These are phyloP conservation scores for Archivesica marissinica DNA, from an alignment of 1,140 invertebrate genomes.

Conservation along the genomic window DNA sequence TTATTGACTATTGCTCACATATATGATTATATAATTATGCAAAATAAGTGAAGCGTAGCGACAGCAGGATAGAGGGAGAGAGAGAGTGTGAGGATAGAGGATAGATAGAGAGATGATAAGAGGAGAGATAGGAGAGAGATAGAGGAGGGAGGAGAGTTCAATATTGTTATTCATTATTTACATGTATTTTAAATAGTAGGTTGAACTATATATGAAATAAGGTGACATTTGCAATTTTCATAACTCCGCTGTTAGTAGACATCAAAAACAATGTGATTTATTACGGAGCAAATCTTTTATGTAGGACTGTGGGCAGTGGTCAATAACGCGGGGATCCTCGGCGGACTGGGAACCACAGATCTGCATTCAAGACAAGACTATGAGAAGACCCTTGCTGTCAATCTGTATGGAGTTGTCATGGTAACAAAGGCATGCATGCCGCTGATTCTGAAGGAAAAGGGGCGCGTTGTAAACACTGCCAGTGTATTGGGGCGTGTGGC, in stretches of 20 bases:
- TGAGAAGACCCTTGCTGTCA: conserved; percentile 49
- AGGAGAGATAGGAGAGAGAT: background rate
- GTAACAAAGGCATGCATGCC: conserved; percentile 65
- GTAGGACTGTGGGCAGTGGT: conserved; percentile 71
- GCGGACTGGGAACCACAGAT: conserved; percentile 45
- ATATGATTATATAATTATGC: background rate
- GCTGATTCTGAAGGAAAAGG: conserved; percentile 61
- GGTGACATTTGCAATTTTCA: too few relatives aligned
- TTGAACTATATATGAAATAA: too few relatives aligned
- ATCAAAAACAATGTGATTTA: background rate
- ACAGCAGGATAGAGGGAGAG: too few relatives aligned
- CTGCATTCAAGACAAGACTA: conserved; percentile 65
- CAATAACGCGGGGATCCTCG: conserved; percentile 71
- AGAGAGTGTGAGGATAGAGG: too few relatives aligned
- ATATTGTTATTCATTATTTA: too few relatives aligned
- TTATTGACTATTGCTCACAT: background rate
- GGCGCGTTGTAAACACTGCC: conserved; percentile 68
- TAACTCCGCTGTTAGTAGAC: background rate
- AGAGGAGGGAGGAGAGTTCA: background rate
- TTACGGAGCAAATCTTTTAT: background rate
- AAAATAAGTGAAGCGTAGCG: too few relatives aligned
- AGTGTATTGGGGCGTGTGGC: conserved; percentile 63
- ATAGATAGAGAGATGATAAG: too few relatives aligned
- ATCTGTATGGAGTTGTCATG: conserved; percentile 65
- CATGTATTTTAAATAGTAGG: too few relatives aligned